Evolutionary conservation across 2,888 invertebrate species (phyloP).

Genomic region (Aphodius sticticus): DNA sequence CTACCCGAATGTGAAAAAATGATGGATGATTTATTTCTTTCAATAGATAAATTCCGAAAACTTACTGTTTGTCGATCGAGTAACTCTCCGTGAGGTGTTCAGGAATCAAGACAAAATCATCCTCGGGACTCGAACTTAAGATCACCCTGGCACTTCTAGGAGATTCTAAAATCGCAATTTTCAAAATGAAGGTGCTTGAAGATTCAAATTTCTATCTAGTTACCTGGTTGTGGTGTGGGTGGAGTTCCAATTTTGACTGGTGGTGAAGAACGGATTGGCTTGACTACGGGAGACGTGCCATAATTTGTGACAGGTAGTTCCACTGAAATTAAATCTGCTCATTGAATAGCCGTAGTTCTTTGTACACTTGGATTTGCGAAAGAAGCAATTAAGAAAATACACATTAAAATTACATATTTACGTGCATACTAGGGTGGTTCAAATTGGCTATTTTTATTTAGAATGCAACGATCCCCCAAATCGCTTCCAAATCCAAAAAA

Average conservation of each 20-base stretch:
- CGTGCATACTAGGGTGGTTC: too few species aligned
- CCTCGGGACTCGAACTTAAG: conserved; percentile 72
- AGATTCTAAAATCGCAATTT: conserved; percentile 53
- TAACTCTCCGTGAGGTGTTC: conserved; percentile 59
- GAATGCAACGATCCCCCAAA: too few species aligned
- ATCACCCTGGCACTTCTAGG: conserved; percentile 56
- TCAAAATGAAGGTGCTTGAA: neutral
- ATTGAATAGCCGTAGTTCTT: neutral
- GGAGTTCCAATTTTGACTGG: conserved; percentile 54
- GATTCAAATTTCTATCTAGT: neutral
- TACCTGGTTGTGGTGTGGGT: conserved; percentile 55
- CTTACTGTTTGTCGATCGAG: conserved; percentile 54
- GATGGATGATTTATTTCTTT: neutral
- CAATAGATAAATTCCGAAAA: conserved; percentile 44
- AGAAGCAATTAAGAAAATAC: neutral
- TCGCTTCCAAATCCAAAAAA: too few species aligned
- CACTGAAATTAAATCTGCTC: conserved; percentile 34
- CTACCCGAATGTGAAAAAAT: neutral
- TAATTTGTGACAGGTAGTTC: conserved; percentile 54
- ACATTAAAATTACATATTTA: neutral
- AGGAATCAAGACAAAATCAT: conserved; percentile 86
- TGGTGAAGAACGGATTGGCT: conserved; percentile 47
- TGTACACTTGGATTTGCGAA: neutral
- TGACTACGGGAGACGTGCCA: conserved; percentile 50
- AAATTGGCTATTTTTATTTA: too few species aligned